A percentile compares a stretch with the other conserved stretches of the same genome.
These are phyloP conservation scores for Neotoxoptera formosana DNA, from an alignment of 1,140 invertebrate genomes.

Conservation along the genomic window DNA sequence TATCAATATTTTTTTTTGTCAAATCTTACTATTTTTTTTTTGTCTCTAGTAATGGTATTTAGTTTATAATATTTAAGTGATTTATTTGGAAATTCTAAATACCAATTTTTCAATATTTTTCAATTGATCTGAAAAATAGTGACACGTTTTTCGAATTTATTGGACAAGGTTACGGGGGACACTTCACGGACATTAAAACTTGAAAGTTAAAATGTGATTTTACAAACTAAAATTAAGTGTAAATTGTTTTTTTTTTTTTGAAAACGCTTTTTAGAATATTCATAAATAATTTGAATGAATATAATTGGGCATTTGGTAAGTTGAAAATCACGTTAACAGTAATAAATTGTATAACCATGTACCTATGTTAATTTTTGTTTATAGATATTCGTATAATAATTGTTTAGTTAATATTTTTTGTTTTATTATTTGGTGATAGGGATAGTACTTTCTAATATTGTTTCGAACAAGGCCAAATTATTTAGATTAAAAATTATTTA, in stretches of 20 bases:
- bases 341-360: background rate
- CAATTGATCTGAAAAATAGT: background rate
- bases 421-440: background rate
- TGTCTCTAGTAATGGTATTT: background rate
- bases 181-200: background rate
- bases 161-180: background rate
- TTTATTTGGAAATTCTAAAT: background rate
- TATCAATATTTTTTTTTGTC: background rate
- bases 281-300: too few species aligned
- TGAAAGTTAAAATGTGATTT: background rate
- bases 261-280: background rate
- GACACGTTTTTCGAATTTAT: background rate
- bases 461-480: slow-evolving; percentile 15
- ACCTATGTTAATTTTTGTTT: background rate
- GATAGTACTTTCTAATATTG: slow-evolving; percentile 31
- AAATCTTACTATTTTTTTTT: background rate
- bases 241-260: background rate
- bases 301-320: background rate
- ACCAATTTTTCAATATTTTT: background rate
- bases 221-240: background rate
- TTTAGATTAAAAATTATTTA: slow-evolving; percentile 24
- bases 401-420: background rate
- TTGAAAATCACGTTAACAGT: background rate
- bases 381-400: background rate
- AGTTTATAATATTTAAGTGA: background rate